Evolutionary conservation across 1,140 invertebrate species (phyloP), one percentile per base, ranked within the genome.

Genomic region (Asobara japonica): DNA sequence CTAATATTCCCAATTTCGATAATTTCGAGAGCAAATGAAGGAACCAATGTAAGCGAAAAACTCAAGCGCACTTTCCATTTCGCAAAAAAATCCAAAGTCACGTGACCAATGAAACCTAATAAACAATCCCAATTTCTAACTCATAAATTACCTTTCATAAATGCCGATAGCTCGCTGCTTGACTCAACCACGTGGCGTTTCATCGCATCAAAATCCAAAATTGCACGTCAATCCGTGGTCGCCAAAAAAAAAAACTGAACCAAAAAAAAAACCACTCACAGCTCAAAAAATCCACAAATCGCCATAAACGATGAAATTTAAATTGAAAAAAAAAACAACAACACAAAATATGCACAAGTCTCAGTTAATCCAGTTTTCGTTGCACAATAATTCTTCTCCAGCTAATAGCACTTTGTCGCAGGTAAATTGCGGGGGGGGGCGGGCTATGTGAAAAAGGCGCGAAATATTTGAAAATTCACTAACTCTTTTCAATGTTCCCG

Each of bases 81-180:
- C 41, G n/a, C 5, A 13, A 45, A 45, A 13, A 45, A 7, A 11
- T 41, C 38, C 41, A 1, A 45, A n/a, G n/a, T n/a, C 5, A 13
- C 41, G 4, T 45, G n/a, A 45, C 2, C n/a, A 45, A 45, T n/a
- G n/a, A n/a, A n/a, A n/a, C n/a, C n/a, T n/a, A n/a, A n/a, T n/a
- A n/a, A n/a, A n/a, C n/a, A n/a, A n/a, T n/a, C n/a, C n/a, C n/a
- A 13, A 1, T 16, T 45, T 16, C 30, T 29, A 8, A 13, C 36
- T 41, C 29, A 61, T 60, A 75, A 78, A 75, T 83, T 66, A 85
- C 84, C 84, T 85, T 84, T 85, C 48, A 83, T 81, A 51, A 83
- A 80, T 71, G 76, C 77, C 25, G 82, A 79, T 27, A 84, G 76
- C 61, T 82, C 79, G 73, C 77, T 78, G 27, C 76, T 82, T 25